phyloP scores from a whole-genome alignment of 2,888 invertebrate species.

The Marronus borbonicus region DNA sequence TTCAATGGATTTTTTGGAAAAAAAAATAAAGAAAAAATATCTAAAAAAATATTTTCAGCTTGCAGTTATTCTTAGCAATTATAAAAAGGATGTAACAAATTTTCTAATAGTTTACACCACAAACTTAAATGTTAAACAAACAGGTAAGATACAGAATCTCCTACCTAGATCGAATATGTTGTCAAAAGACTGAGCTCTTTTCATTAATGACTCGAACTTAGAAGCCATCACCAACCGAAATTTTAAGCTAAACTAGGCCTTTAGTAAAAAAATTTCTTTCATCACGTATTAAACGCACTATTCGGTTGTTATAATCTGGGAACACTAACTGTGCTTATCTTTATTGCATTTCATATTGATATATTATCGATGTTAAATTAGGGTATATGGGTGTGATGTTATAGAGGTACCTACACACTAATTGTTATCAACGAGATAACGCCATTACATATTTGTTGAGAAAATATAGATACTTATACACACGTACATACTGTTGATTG shows the following conservation, averaged over 20 bases:
- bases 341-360: constrained; percentile 23
- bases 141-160: background rate
- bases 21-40: too few relatives aligned
- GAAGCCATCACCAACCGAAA: background rate
- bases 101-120: background rate
- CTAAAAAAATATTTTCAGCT: too few relatives aligned
- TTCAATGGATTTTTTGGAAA: too few relatives aligned
- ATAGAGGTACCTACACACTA: constrained; percentile 1
- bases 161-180: constrained; percentile 28
- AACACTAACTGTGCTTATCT: constrained; percentile 12
- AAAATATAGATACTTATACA: background rate
- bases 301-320: background rate
- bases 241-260: background rate
- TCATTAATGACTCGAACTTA: constrained; percentile 18
- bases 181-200: constrained; percentile 23
- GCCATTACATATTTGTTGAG: background rate
- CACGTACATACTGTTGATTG: background rate
- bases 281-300: background rate
- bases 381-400: constrained; percentile 5
- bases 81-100: background rate
- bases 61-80: too few relatives aligned
- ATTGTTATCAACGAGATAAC: constrained; percentile 20
- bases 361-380: constrained; percentile 32
- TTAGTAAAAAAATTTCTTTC: background rate
- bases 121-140: background rate